phyloP scores from a whole-genome alignment of 2,113 vertebrate genomes.

The Malurus alboscapulatus region DNA sequence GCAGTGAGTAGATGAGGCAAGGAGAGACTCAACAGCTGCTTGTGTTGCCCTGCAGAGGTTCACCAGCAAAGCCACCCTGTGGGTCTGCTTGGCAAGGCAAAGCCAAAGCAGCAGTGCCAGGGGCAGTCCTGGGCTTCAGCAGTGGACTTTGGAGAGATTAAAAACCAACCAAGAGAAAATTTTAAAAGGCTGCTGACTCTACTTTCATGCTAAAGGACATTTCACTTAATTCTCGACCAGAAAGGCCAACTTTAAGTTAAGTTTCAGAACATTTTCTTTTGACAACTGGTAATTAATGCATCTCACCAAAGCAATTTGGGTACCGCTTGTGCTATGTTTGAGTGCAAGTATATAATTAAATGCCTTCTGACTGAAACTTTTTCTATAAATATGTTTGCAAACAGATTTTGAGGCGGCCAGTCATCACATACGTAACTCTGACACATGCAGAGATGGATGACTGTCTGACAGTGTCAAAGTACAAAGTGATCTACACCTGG shows the following conservation, averaged over 20 bases:
- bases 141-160: background rate
- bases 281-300: constrained; percentile 29
- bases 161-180: background rate
- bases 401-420: background rate
- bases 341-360: background rate
- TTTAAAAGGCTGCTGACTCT: background rate
- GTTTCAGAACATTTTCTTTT: constrained; percentile 8
- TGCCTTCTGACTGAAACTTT: background rate
- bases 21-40: background rate
- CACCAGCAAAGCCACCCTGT: background rate
- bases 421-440: background rate
- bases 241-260: constrained; percentile 17
- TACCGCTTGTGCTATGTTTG: background rate
- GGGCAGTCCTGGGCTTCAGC: background rate
- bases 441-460: background rate
- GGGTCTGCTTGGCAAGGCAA: background rate
- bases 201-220: background rate
- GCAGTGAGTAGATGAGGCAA: background rate
- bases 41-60: background rate
- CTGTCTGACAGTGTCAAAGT: background rate
- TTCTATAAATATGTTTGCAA: background rate
- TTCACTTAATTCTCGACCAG: background rate
- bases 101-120: background rate
- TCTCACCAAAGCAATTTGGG: background rate
- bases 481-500: background rate